Base-by-base conservation (phyloP, 23 tunicate genomes). In the Halocynthia aurantium region DNA sequence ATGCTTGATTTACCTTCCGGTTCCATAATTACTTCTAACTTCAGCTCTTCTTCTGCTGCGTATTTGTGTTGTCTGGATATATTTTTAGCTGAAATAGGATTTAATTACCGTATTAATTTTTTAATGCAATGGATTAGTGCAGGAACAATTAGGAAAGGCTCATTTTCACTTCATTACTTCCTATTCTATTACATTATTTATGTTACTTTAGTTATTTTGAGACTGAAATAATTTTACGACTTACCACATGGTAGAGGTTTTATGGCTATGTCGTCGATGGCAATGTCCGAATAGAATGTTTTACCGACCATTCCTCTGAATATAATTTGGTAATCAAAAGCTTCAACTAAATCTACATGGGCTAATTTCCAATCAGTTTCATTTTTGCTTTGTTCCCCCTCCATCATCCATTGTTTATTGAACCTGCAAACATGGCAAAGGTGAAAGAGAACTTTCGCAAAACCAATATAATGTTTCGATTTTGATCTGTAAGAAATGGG, bases 211-310 rank as follows among this genome's bases (percentile, higher is more conserved):
- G 2, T 60, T 60, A 60, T 15, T 60, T 60, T 60, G 4, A 15
- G 64, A 60, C n/a, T 15, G n/a, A 60, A n/a, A 15, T 60, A 60
- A 60, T 1, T 15, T 15, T 60, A 57, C n/a, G n/a, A n/a, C 71
- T 64, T 1, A 77, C 81, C 72, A 20, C 72, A 77, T 50, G 81
- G 81, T 77, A n/a, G 44, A 50, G 13, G 10, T 10, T 77, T 20
- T 21, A 70, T 49, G 12, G 22, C 49, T 19, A 92, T 78, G 77
- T 92, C 98, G 64, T 92, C 98, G 58, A 92, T 58, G 12, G 88
- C 98, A 55, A 92, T 92, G 53, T 92, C 98, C 12, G 98, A 92
- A 52, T 86, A 75, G 67, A 92, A 92, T 19, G 70, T 60, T 18
- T 74, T 55, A 20, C 98, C 98, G 17, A 83, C 52, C 40, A 72